Conservation (phyloP, 2,888 invertebrate species). For the Heliconius charithonia region DNA sequence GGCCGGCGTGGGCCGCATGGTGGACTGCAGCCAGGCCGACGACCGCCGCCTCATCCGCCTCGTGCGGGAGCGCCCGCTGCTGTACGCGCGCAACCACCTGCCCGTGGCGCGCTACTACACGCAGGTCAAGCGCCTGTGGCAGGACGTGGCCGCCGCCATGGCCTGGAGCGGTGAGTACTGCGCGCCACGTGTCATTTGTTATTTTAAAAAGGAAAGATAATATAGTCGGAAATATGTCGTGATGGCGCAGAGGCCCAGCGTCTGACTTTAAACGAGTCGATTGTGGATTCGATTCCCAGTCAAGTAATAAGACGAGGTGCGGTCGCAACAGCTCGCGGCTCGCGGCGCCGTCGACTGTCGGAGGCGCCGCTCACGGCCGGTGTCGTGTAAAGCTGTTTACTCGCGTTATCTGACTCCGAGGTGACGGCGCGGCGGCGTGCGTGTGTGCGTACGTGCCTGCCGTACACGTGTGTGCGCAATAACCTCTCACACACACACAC, state of each 20-base stretch:
- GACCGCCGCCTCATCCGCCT: conserved; percentile 73
- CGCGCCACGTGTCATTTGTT: neutral
- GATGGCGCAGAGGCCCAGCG: neutral
- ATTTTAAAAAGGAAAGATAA: neutral
- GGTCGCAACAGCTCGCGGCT: no score
- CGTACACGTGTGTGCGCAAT: neutral
- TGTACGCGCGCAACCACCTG: conserved; percentile 77
- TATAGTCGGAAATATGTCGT: neutral
- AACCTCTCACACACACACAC: neutral
- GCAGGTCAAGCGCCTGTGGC: conserved; percentile 73
- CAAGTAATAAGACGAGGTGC: no score
- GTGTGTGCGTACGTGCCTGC: neutral
- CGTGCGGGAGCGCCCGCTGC: conserved; percentile 71
- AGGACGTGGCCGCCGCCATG: conserved; percentile 72
- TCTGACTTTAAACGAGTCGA: neutral
- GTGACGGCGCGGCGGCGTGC: neutral
- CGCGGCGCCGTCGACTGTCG: neutral
- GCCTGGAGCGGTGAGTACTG: conserved; percentile 68
- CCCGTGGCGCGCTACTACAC: conserved; percentile 78
- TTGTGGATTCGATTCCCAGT: neutral
- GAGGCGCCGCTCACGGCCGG: neutral
- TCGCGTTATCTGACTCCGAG: neutral
- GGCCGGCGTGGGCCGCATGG: conserved; percentile 65
- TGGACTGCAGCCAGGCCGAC: conserved; percentile 75
- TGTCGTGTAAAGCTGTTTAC: neutral